Evolutionary conservation across 2,113 vertebrate genomes (phyloP).

Genomic region (Sapayoa aenigma): DNA sequence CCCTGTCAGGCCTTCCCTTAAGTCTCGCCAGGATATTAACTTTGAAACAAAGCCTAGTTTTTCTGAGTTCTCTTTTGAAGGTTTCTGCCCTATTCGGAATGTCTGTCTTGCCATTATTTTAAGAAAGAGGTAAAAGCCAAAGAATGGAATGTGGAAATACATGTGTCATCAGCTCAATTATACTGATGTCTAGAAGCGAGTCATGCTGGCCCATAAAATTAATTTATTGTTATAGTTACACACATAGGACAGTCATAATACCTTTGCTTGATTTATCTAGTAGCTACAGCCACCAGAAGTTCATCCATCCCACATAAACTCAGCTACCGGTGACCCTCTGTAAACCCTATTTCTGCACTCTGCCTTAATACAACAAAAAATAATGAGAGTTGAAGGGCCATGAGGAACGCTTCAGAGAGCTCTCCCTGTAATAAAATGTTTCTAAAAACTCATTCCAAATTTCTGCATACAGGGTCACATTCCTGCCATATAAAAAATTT

Average conservation of each 20-base stretch:
- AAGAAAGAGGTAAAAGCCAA: not conserved
- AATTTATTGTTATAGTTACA: not conserved
- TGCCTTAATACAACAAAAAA: not conserved
- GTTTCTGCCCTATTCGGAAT: slow-evolving; percentile 23
- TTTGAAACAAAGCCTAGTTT: slow-evolving; percentile 49
- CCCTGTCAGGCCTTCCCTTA: not conserved
- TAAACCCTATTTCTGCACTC: not conserved
- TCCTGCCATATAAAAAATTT: not conserved
- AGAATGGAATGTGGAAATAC: slow-evolving; percentile 6
- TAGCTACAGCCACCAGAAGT: not conserved
- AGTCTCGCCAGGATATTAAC: slow-evolving; percentile 47
- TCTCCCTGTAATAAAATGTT: not conserved
- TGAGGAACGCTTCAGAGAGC: not conserved
- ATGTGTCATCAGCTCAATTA: not conserved
- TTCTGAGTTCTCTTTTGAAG: slow-evolving; percentile 25
- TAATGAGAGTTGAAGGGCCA: not conserved
- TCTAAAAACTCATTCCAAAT: not conserved
- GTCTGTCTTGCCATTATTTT: slow-evolving; percentile 7
- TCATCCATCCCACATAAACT: not conserved
- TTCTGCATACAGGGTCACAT: not conserved
- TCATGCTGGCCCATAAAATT: not conserved
- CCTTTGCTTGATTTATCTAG: not conserved
- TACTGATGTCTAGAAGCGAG: not conserved
- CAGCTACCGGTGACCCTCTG: not conserved
- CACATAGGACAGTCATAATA: not conserved